Evolutionary conservation across 2,888 invertebrate species (phyloP).

Genomic region (Copidosoma aretas): DNA sequence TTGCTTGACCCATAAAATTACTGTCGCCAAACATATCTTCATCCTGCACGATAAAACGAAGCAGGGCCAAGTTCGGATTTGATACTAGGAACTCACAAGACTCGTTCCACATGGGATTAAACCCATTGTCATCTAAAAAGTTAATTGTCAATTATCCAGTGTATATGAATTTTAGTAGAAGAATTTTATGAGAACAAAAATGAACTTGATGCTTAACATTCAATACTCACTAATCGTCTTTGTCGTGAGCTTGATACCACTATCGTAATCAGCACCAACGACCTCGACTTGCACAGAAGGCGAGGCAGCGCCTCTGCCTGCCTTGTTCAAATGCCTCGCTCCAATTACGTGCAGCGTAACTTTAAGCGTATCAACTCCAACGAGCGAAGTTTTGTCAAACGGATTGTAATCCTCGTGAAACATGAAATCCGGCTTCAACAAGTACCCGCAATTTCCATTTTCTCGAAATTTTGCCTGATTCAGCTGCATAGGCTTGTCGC

Average conservation of each 20-base stretch:
- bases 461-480: constrained; percentile 92
- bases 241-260: constrained; percentile 82
- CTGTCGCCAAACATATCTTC: constrained; percentile 98
- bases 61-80: constrained; percentile 83
- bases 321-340: constrained; percentile 86
- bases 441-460: constrained; percentile 92
- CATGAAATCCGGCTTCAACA: constrained; percentile 91
- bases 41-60: constrained; percentile 89
- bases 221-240: constrained; percentile 77
- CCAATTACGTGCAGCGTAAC: constrained; percentile 82
- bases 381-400: constrained; percentile 70
- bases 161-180: too few relatives aligned
- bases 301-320: constrained; percentile 83
- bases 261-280: constrained; percentile 86
- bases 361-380: constrained; percentile 68
- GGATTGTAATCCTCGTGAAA: constrained; percentile 81
- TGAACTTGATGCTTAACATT: constrained; percentile 9
- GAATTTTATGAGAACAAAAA: constrained; percentile 1
- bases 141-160: constrained; percentile 22
- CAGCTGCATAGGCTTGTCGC: constrained; percentile 94
- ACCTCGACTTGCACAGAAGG: constrained; percentile 94
- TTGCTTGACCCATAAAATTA: constrained; percentile 95
- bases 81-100: constrained; percentile 79
- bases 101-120: constrained; percentile 93
- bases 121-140: constrained; percentile 82